Evolutionary conservation across 1,140 invertebrate species (phyloP), one percentile per base, ranked within the genome.

Genomic region (Pantala flavescens): DNA sequence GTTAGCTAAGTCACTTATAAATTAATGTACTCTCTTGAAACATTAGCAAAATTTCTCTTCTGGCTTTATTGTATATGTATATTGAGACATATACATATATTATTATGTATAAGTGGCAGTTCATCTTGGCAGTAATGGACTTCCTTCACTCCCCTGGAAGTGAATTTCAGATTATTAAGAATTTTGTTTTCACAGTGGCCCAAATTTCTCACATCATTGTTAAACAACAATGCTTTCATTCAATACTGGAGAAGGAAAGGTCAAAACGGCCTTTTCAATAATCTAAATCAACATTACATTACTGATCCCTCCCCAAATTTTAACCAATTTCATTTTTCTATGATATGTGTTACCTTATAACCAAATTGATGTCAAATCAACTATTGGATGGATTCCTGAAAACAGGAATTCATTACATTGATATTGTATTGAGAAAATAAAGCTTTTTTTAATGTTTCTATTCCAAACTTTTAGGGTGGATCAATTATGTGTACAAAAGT

Each of bases 1-100:
- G 49, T 19, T 63, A 12, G n/a, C 49, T 63, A 63, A 16, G n/a
- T 21, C 14, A 63, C 49, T 21, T 19, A 63, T 63, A 16, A 63
- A 21, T 63, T 63, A 16, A 63, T 63, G 14, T 19, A 63, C n/a
- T 63, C 49, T 7, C n/a, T 63, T 63, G 14, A 63, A 63, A 63
- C 49, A 63, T 63, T 19, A 7, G 49, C 49, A 63, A 21, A 19
- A 63, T 63, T 63, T 63, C 49, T 63, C 49, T 12, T 63, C n/a
- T 63, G 49, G 49, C 49, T 63, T 63, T 63, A 63, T 63, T 63
- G 12, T 63, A 63, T 63, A 63, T 63, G 49, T 63, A 63, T 63
- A 63, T 63, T 63, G 49, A 21, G n/a, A 63, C 49, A 63, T 63
- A 63, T 63, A 63, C 49, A 63, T 63, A 63, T 63, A 63, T 63